Percentiles rank a stretch among this genome's conserved stretches.
Conservation (phyloP, 1,140 invertebrate species). For the Amphibalanus amphitrite region DNA sequence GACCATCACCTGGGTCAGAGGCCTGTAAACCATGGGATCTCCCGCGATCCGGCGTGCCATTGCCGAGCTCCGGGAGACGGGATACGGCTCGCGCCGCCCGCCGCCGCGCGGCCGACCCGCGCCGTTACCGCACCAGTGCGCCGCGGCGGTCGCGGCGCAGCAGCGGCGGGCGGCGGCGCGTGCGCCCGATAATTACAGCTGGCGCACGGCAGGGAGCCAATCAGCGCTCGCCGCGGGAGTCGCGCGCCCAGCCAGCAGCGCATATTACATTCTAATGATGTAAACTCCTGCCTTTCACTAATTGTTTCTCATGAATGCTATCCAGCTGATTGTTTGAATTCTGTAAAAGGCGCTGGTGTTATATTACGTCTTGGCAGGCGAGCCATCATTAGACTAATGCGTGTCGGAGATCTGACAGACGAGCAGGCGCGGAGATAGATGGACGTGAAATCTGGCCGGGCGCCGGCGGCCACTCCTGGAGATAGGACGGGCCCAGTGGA, state of each 20-base stretch:
- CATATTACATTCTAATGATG: slow-evolving; percentile 2
- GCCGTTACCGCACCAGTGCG: background rate
- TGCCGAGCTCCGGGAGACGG: too few relatives aligned
- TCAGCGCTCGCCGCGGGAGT: background rate
- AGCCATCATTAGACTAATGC: background rate
- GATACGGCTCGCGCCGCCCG: too few relatives aligned
- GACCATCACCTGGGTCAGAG: too few relatives aligned
- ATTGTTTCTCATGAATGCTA: background rate
- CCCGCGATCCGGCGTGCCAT: too few relatives aligned
- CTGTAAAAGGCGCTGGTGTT: background rate
- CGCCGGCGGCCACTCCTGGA: too few relatives aligned
- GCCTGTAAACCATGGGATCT: too few relatives aligned
- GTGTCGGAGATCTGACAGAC: background rate
- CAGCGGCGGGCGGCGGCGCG: too few relatives aligned
- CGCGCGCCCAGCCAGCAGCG: background rate
- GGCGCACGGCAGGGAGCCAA: background rate
- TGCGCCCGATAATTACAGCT: background rate
- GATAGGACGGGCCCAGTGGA: too few relatives aligned
- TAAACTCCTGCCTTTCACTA: slow-evolving; percentile 1
- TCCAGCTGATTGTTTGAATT: slow-evolving; percentile 1
- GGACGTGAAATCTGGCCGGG: background rate
- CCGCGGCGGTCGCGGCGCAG: background rate
- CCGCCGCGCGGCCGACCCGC: too few relatives aligned
- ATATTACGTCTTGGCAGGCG: background rate
- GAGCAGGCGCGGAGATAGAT: background rate